phyloP scores from a whole-genome alignment of 1,140 invertebrate species.

The Neelides sp. region DNA sequence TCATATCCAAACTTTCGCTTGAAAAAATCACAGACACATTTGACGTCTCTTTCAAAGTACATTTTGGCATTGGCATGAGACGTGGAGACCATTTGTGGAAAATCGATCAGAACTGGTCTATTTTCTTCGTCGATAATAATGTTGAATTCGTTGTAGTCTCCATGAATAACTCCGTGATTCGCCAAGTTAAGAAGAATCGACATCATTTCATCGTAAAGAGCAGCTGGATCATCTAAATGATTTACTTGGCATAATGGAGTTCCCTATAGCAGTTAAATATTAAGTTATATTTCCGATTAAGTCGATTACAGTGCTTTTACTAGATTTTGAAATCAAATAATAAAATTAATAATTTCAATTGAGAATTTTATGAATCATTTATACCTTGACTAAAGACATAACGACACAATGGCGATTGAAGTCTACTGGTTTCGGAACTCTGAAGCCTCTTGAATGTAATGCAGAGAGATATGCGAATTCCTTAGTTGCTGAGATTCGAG shows the following conservation, averaged over 20 bases:
- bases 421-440: constrained; percentile 89
- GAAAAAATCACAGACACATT: constrained; percentile 85
- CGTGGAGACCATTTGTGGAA: constrained; percentile 97
- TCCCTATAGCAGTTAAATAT: too few relatives aligned
- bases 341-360: too few relatives aligned
- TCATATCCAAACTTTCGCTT: constrained; percentile 81
- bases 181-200: constrained; percentile 79
- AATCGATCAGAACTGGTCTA: constrained; percentile 86
- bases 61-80: constrained; percentile 81
- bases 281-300: too few relatives aligned
- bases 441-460: constrained; percentile 75
- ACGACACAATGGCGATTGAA: constrained; percentile 92
- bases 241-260: constrained; percentile 67
- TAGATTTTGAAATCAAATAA: too few relatives aligned
- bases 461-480: constrained; percentile 99
- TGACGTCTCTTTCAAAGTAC: constrained; percentile 90
- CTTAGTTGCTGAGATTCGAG: constrained; percentile 87
- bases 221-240: constrained; percentile 60
- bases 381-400: constrained; percentile 73
- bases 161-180: constrained; percentile 91
- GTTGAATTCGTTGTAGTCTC: constrained; percentile 99
- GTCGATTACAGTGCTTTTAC: too few relatives aligned
- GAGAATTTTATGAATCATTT: not conserved
- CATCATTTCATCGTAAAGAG: constrained; percentile 90
- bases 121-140: constrained; percentile 71